phyloP scores from a whole-genome alignment of 92 coral and sea anemone genomes.

The Pocillopora grandis region DNA sequence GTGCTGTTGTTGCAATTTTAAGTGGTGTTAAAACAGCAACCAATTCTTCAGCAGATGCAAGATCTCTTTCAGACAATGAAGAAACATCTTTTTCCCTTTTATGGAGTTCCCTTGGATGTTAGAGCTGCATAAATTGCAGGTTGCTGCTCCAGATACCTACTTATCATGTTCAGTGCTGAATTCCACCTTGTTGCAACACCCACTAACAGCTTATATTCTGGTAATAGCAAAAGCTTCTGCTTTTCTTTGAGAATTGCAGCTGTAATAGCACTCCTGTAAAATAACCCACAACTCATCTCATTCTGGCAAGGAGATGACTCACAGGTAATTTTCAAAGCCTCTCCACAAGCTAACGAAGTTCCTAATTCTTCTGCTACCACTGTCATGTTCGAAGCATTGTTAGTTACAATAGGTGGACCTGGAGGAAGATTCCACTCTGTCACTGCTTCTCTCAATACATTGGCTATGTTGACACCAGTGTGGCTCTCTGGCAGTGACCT shows the following conservation, averaged over 20 bases:
- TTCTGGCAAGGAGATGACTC: slow-evolving; percentile 54
- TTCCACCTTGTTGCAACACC: slow-evolving; percentile 63
- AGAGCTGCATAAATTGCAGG: too few species aligned
- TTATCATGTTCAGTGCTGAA: slow-evolving; percentile 55
- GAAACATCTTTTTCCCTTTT: too few species aligned
- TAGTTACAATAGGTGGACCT: slow-evolving; percentile 58
- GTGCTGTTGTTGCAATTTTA: slow-evolving; percentile 22
- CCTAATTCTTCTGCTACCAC: slow-evolving; percentile 57
- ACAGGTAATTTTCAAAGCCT: slow-evolving; percentile 56
- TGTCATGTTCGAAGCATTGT: slow-evolving; percentile 59
- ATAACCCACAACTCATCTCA: slow-evolving; percentile 51
- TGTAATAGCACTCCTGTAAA: slow-evolving; percentile 61
- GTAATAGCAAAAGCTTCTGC: slow-evolving; percentile 54
- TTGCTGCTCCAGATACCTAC: slow-evolving; percentile 61
- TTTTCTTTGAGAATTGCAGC: slow-evolving; percentile 56
- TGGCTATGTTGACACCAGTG: slow-evolving; percentile 57
- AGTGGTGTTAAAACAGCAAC: slow-evolving; percentile 31
- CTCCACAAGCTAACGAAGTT: slow-evolving; percentile 45
- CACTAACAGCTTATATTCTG: slow-evolving; percentile 45
- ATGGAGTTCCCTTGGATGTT: too few species aligned
- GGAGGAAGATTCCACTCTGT: slow-evolving; percentile 58
- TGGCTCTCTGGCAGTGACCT: slow-evolving; percentile 46
- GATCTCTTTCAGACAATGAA: too few species aligned
- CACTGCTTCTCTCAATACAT: slow-evolving; percentile 57
- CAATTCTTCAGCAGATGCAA: slow-evolving; percentile 35